These are phyloP conservation scores for Limnephilus auricula DNA, from an alignment of 2,888 invertebrate species.

Conservation along the genomic window DNA sequence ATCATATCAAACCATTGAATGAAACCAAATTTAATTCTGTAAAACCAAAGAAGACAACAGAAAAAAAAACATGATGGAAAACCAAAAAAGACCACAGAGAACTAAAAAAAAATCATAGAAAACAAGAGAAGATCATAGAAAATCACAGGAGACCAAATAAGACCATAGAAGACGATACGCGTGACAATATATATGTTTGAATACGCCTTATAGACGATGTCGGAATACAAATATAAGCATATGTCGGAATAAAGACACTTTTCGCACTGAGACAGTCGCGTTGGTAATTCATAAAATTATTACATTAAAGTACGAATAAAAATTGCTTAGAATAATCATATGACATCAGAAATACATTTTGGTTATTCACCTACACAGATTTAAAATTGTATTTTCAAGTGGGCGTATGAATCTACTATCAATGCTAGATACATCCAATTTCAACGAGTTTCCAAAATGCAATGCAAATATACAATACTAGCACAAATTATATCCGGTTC, in stretches of 20 bases:
- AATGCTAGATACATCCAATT: neutral
- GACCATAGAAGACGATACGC: neutral
- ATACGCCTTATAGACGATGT: no score
- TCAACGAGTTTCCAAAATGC: neutral
- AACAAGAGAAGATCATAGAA: no score
- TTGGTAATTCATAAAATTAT: neutral
- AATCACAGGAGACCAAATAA: no score
- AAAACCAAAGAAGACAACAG: no score
- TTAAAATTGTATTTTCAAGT: neutral
- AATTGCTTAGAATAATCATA: neutral
- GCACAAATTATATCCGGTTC: no score
- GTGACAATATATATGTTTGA: neutral
- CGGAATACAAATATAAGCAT: no score
- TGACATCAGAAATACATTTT: neutral
- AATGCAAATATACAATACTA: no score
- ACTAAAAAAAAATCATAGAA: neutral
- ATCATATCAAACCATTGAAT: neutral
- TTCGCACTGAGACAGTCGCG: neutral
- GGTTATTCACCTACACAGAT: neutral
- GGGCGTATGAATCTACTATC: neutral
- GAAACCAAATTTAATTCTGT: no score
- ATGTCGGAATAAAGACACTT: neutral
- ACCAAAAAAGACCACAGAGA: no score
- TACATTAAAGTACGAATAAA: neutral
- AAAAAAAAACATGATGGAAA: no score